Evolutionary conservation across 2,113 vertebrate genomes (phyloP).

Genomic region (Myrmophylax atrothorax): DNA sequence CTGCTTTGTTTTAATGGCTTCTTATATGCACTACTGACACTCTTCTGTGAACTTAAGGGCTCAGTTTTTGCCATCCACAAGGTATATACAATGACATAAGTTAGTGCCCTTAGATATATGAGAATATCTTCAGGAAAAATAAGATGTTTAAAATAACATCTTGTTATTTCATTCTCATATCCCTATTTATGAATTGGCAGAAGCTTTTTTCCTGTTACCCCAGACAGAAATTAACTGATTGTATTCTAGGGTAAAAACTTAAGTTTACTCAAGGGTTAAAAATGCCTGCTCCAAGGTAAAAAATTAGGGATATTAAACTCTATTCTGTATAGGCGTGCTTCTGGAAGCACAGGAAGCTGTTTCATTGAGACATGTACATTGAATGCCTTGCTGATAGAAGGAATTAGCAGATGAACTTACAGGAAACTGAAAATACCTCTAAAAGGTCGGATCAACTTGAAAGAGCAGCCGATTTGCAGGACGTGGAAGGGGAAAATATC

Average conservation of each 20-base stretch:
- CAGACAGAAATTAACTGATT: not conserved
- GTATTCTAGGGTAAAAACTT: not conserved
- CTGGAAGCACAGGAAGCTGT: not conserved
- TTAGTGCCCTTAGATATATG: not conserved
- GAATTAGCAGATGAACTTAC: not conserved
- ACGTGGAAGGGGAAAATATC: not conserved
- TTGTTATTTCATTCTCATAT: not conserved
- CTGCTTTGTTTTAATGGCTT: not conserved
- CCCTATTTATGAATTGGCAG: not conserved
- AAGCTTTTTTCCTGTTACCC: not conserved
- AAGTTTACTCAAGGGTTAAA: not conserved
- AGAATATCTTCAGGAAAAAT: not conserved
- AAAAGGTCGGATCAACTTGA: not conserved
- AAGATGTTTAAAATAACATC: not conserved
- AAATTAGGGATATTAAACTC: not conserved
- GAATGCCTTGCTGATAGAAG: not conserved
- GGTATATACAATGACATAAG: not conserved
- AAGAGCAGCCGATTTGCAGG: not conserved
- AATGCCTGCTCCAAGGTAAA: not conserved
- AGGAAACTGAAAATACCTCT: not conserved
- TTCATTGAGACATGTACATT: not conserved
- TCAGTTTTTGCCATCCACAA: not conserved
- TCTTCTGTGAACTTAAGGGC: not conserved
- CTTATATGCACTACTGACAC: not conserved
- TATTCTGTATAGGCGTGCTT: not conserved